These are phyloP conservation scores for Cryptomyrus ogoouensis DNA, from an alignment of 2,113 vertebrate species.

Conservation along the genomic window DNA sequence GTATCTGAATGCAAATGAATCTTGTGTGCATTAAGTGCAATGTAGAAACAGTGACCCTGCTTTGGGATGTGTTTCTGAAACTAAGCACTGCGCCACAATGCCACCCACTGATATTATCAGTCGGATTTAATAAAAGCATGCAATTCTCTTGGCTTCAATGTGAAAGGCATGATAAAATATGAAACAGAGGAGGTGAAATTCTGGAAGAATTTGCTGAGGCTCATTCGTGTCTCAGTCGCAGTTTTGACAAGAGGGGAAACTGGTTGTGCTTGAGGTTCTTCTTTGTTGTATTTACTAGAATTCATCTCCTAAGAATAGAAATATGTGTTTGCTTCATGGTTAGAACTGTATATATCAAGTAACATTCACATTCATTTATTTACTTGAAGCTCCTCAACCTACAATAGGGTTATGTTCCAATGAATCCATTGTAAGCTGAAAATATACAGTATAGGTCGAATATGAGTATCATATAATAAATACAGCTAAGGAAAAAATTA, in stretches of 20 bases:
- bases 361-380: neutral
- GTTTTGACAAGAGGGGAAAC: neutral
- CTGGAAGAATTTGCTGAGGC: neutral
- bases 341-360: neutral
- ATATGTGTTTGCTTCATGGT: neutral
- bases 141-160: neutral
- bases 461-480: neutral
- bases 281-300: neutral
- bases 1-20: neutral
- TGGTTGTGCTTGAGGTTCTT: neutral
- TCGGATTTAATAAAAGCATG: neutral
- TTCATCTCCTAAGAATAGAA: neutral
- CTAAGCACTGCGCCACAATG: neutral
- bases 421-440: neutral
- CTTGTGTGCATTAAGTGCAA: neutral
- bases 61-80: neutral
- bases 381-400: neutral
- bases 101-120: neutral
- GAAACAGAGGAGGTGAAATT: neutral
- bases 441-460: neutral
- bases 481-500: neutral
- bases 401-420: neutral
- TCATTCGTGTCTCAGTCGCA: neutral
- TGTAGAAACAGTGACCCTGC: neutral
- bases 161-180: neutral